A percentile compares a stretch with the other conserved stretches of the same genome.
Conservation (phyloP, 2,888 invertebrate species). For the Cheiracanthium punctorium region DNA sequence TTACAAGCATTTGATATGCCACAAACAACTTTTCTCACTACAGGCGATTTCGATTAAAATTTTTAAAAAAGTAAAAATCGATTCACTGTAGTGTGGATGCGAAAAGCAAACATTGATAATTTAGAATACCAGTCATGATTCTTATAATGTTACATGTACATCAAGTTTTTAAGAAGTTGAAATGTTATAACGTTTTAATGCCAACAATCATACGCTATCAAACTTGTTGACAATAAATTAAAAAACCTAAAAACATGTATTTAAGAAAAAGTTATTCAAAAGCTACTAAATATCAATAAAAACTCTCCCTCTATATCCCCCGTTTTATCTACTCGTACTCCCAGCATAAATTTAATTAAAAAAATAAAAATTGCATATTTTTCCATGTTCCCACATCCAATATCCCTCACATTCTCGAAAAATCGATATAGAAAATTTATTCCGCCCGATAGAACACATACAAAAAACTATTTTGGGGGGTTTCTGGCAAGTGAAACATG, state of each 20-base stretch:
- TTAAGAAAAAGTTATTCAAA: neutral
- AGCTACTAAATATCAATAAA: neutral
- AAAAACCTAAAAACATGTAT: neutral
- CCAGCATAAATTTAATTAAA: neutral
- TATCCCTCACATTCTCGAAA: neutral
- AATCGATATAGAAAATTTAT: slow-evolving; percentile 49
- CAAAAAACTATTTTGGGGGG: slow-evolving; percentile 9
- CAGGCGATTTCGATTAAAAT: too few relatives aligned
- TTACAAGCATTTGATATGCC: too few relatives aligned
- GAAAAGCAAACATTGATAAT: too few relatives aligned
- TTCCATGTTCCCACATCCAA: neutral
- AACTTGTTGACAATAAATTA: too few relatives aligned
- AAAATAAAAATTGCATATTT: slow-evolving; percentile 6
- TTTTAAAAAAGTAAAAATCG: too few relatives aligned
- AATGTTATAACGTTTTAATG: too few relatives aligned
- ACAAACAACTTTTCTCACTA: too few relatives aligned
- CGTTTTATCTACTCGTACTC: neutral
- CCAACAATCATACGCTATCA: too few relatives aligned
- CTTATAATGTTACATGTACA: too few relatives aligned
- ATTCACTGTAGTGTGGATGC: too few relatives aligned
- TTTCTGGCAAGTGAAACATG: slow-evolving; percentile 33
- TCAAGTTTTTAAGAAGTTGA: too few relatives aligned
- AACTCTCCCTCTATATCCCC: neutral
- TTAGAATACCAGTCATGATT: too few relatives aligned
- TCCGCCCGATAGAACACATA: slow-evolving; percentile 28